These are phyloP conservation scores for Meteorus colon DNA, from an alignment of 2,888 invertebrate genomes.

Conservation along the genomic window DNA sequence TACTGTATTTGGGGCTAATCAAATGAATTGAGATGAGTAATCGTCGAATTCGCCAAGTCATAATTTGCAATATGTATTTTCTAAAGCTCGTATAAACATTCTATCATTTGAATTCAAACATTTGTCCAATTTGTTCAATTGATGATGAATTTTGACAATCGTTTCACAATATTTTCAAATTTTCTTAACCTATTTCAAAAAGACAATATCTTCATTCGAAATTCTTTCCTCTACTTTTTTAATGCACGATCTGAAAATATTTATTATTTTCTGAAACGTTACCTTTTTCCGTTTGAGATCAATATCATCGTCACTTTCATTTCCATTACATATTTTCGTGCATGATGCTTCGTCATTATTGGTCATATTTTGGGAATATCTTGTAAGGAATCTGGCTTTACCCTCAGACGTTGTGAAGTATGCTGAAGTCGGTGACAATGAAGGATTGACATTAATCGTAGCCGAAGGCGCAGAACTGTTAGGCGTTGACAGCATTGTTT, in stretches of 20 bases:
- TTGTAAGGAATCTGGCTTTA: constrained; percentile 79
- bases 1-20: too few relatives aligned
- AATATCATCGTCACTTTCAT: constrained; percentile 60
- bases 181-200: not conserved
- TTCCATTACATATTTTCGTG: constrained; percentile 58
- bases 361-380: constrained; percentile 76
- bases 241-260: too few relatives aligned
- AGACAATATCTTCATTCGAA: not conserved
- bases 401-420: constrained; percentile 81
- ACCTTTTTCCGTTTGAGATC: constrained; percentile 75
- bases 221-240: too few relatives aligned
- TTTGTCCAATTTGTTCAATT: too few relatives aligned
- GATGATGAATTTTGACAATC: too few relatives aligned
- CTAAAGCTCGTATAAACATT: too few relatives aligned
- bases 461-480: constrained; percentile 59
- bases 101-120: too few relatives aligned
- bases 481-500: constrained; percentile 63
- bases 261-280: constrained; percentile 30
- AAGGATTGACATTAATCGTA: constrained; percentile 73
- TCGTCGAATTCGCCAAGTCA: too few relatives aligned
- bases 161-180: too few relatives aligned
- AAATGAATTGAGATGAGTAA: too few relatives aligned
- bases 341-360: constrained; percentile 60
- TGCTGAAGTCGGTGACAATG: constrained; percentile 78
- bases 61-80: too few relatives aligned